Base-by-base conservation (phyloP, 2,113 vertebrate genomes). In the Odocoileus hemionus region DNA sequence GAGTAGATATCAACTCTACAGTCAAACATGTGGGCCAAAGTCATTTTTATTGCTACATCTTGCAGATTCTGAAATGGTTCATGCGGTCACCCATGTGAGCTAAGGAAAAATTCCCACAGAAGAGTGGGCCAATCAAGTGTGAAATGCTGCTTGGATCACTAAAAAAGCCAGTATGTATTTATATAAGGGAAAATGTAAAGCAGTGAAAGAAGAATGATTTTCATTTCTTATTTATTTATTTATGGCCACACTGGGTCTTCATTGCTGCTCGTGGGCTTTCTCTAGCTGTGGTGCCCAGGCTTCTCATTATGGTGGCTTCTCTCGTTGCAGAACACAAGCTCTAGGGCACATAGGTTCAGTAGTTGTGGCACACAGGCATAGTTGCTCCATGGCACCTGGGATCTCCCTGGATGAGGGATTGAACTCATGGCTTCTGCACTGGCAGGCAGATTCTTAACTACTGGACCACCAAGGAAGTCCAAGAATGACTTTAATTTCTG, bases 41-140 rank as follows among this genome's bases (percentile, higher is more conserved):
- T 83, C 89, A 1, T 58, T 98, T 97, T 98, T 91, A 98, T 97
- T 96, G 87, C 92, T 92, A 74, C 10, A 16, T 98, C 96, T 94
- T 98, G 64, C 90, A 91, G 90, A 90, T 96, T 98, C 97, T 97
- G 88, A 97, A 92, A 97, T 47, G 64, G 96, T 95, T 97, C 95
- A 92, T 57, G 89, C 92, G 91, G 79, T 84, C 17, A 3, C 92
- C 96, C 1, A 0, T 85, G 55, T 96, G 88, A 97, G 3, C 8
- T 57, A 55, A 93, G 52, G 43, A 91, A 97, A 64, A 79, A 33
- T 89, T 94, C 60, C 57, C 83, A 98, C 23, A 67, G 87, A 96
- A 94, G 7, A 92, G 30, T 86, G 58, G 21, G 21, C 70, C 36
- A 50, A 7, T 94, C 30, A 64, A 76, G 39, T 91, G 84, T 93